Base-by-base conservation (phyloP, 1,140 invertebrate species). In the Anastrepha obliqua region DNA sequence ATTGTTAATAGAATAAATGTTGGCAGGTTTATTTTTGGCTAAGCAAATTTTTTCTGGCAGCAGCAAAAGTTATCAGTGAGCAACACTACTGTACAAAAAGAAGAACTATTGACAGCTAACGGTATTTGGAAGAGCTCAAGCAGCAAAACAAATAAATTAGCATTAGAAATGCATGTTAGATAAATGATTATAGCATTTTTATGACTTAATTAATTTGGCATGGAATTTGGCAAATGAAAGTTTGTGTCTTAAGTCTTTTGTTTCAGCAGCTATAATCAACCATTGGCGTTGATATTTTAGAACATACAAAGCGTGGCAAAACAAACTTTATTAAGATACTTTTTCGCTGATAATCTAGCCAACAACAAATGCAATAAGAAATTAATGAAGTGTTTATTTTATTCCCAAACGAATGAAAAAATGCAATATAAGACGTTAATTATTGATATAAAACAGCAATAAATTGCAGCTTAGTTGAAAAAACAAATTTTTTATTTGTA, bases 201-300 rank as follows among this genome's bases (percentile, higher is more conserved):
- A 74, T 44, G 39, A 44, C 42, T 74, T 44, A 74, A 74, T 74
- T 74, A 47, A 74, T 74, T 47, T 44, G 15, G 67, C 67, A 17
- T 47, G 67, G 13, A 74, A 44, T 74, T 74, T 15, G 42, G 9
- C 11, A 8, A 74, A 74, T 55, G 42, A 15, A 86, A 91, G 91
- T 92, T 92, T 87, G 90, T 88, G 89, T 89, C 88, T 89, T 90
- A 88, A 90, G 89, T 92, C 90, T 92, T 92, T 91, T 89, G 90
- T 89, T 89, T 89, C 39, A 42, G 42, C 47, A 8, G 6, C 11
- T 2, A 55, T n/a, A 47, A 74, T 74, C 44, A 74, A 74, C 8
- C 44, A 74, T 44, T 39, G 29, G 15, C 42, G 17, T 74, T 2
- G 11, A 55, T 55, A 55, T 55, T 55, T 55, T 55, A 55, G 11